Base-by-base conservation (phyloP, 2,888 invertebrate genomes). In the Tetropium fuscum region DNA sequence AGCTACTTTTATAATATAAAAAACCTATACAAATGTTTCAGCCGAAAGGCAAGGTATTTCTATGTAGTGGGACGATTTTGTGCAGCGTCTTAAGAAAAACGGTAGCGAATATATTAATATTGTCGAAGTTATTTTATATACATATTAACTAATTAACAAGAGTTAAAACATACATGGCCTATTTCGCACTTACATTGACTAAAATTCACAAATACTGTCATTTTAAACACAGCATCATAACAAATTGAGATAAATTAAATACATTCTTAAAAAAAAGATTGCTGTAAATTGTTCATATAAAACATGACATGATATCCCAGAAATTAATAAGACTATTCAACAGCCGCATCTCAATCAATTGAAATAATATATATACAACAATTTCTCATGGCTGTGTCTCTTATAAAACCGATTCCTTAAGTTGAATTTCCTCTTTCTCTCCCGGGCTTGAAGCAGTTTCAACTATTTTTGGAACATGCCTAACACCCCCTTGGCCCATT, bases 371-470 rank as follows among this genome's bases (percentile, higher is more conserved):
- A 19, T 41, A 20, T 41, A 43, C 38, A 53, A 44, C 34, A 11
- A 44, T 30, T 47, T 51, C 32, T 41, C 6, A n/a, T n/a, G n/a
- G n/a, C 11, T 30, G 34, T 41, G 20, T 44, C 32, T 43, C 43
- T 84, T 87, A 91, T 71, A 91, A 85, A 72, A 91, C 91, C 55
- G 91, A 91, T 77, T 91, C 91, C 63, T 90, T 85, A 80, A 90
- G 91, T 76, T 88, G 87, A 67, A 88, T 86, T 77, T 87, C 87
- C 77, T 87, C 87, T 64, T 85, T 74, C 61, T 78, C 78, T 45
- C 84, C 83, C 1, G 86, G 85, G 64, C 85, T 86, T 41, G 93
- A 89, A 40, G 92, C 89, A 0, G 93, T 93, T 82, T 91, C 90
- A 2, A 90, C 85, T 70, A 93, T 93, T 78, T 90, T 88, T 47